Evolutionary conservation across 2,797 vertebrate species (phyloP).

Genomic region (Antrozous pallidus): DNA sequence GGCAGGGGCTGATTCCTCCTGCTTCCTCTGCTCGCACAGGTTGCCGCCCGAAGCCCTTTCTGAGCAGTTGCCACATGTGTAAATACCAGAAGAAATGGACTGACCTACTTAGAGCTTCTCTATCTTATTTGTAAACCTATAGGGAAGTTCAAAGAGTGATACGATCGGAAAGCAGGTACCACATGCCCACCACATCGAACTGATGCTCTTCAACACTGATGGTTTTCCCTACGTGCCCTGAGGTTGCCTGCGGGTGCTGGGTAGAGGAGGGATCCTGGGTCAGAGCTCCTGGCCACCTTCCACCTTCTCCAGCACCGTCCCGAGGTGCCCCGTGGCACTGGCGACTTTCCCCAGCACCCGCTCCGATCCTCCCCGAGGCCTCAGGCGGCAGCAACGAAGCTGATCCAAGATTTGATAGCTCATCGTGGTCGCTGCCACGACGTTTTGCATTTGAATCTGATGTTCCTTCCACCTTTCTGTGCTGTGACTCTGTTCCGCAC

Average conservation of each 20-base stretch:
- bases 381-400: too few species aligned
- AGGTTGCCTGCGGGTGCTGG: background rate
- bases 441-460: background rate
- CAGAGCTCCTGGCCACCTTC: background rate
- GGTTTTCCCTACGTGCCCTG: background rate
- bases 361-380: background rate
- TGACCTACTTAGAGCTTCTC: background rate
- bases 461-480: background rate
- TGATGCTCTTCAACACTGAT: background rate
- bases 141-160: background rate
- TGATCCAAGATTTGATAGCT: background rate
- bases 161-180: background rate
- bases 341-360: background rate
- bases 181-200: background rate
- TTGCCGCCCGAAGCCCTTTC: background rate
- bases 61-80: conserved; percentile 15
- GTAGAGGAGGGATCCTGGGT: background rate
- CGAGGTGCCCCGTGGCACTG: background rate
- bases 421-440: background rate
- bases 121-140: background rate
- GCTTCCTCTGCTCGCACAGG: background rate
- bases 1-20: background rate
- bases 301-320: background rate
- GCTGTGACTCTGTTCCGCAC: background rate
- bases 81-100: background rate